Evolutionary conservation across 2,888 invertebrate species (phyloP), one percentile per base, ranked within the genome.

Genomic region (Oscheius sp.): DNA sequence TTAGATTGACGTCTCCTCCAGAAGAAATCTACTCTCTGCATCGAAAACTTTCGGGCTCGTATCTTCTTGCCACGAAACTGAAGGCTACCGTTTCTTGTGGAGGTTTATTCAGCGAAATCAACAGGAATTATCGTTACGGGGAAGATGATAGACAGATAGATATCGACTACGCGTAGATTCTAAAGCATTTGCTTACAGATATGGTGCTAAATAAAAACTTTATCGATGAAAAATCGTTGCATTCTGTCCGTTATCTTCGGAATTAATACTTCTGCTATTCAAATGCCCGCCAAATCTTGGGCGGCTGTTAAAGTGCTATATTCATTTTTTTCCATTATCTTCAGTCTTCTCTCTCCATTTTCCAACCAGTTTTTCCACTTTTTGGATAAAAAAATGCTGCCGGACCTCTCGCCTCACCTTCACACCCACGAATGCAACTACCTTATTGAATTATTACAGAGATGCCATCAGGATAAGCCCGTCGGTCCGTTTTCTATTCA

Each of bases 21-120:
- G 97, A 98, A 90, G 98, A 99, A 91, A 95, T 96, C 83, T 99
- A 99, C 91, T 98, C 98, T 0, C 91, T 99, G 32, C 99, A 99
- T 90, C 92, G 98, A 75, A 99, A 99, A 91, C 92, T 99, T 62
- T 95, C 98, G 0, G 99, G 99, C 13, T 84, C 86, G 7, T 86
- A 86, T 70, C 78, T 88, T 35, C 80, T 88, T 21, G 88, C 88
- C 42, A 82, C 88, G 5, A 88, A 88, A 74, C 79, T 88, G 57
- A 83, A 84, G 74, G 88, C 88, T n/a, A 81, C 81, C 11, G 88
- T 88, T 5, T 80, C 88, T 1, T 88, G 88, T 71, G 87, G 87
- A 33, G 85, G 86, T 13, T 62, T 88, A 9, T 88, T 87, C 75
- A 78, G 77, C 37, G 80, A 84, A 65, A 87, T 88, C 55, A 77